Conservation (phyloP, 1,140 invertebrate species). For the Pogonus chalceus region DNA sequence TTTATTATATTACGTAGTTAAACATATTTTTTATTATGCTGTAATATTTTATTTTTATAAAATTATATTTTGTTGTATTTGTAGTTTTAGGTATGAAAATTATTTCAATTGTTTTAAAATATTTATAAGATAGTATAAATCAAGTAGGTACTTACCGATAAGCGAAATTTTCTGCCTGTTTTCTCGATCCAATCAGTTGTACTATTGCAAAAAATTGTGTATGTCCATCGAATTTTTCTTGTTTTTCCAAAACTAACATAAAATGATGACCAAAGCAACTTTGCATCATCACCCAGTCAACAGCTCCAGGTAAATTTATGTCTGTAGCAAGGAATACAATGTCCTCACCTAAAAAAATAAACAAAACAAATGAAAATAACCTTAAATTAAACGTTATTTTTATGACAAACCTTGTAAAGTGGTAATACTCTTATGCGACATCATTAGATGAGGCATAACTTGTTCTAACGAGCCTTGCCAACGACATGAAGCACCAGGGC, state of each 20-base stretch:
- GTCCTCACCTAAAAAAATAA: constrained; percentile 72
- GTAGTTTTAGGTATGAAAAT: too few relatives aligned
- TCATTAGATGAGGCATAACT: constrained; percentile 93
- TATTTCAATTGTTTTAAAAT: too few relatives aligned
- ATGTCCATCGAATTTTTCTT: constrained; percentile 95
- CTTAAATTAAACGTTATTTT: constrained; percentile 24
- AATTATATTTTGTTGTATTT: too few relatives aligned
- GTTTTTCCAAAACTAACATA: constrained; percentile 98
- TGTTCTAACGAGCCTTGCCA: constrained; percentile 62
- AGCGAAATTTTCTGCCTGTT: constrained; percentile 98
- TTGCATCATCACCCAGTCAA: constrained; percentile 99
- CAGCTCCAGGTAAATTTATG: constrained; percentile 97
- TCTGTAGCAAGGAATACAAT: constrained; percentile 99
- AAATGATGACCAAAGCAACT: constrained; percentile 98
- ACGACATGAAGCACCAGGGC: constrained; percentile 96
- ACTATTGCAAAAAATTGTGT: constrained; percentile 99
- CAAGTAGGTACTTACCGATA: constrained; percentile 82
- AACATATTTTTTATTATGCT: too few relatives aligned
- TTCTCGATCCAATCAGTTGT: constrained; percentile 95
- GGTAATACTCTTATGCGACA: constrained; percentile 97
- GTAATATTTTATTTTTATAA: too few relatives aligned
- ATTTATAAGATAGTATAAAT: too few relatives aligned
- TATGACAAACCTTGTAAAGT: constrained; percentile 61
- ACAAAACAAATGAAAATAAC: constrained; percentile 27
- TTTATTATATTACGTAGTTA: too few relatives aligned